Evolutionary conservation across 2,113 vertebrate species (phyloP).

Genomic region (human): DNA sequence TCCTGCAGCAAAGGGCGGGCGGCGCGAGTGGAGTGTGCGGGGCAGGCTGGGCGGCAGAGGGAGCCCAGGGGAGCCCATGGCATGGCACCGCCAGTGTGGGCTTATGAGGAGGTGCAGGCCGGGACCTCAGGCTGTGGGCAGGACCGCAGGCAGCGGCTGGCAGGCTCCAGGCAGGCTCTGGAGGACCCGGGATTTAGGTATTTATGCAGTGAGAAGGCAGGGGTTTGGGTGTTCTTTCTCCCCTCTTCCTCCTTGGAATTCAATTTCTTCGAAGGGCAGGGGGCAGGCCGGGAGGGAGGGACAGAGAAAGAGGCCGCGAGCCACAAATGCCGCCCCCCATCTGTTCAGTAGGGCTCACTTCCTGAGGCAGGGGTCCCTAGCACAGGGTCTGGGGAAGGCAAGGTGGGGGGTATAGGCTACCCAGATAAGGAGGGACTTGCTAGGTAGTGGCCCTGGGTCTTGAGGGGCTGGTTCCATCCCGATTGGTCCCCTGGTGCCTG

Average conservation of each 20-base stretch:
- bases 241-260: not conserved
- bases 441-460: not conserved
- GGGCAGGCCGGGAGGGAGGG: not conserved
- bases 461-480: not conserved
- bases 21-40: rapidly evolving
- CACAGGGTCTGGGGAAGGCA: not conserved
- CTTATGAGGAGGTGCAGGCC: not conserved
- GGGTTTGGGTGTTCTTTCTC: not conserved
- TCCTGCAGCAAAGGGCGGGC: too few species aligned
- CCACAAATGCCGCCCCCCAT: not conserved
- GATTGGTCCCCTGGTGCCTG: not conserved
- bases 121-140: too few species aligned
- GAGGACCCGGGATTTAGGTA: rapidly evolving
- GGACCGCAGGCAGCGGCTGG: rapidly evolving
- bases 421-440: rapidly evolving
- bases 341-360: not conserved
- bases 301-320: rapidly evolving
- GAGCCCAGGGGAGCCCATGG: not conserved
- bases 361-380: not conserved
- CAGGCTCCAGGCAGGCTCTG: not conserved
- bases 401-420: rapidly evolving
- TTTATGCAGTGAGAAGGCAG: rapidly evolving
- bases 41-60: not conserved
- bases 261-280: rapidly evolving
- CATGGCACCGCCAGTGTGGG: not conserved